Evolutionary conservation across 2,888 invertebrate species (phyloP).

Genomic region (Agrochola lychnidis): DNA sequence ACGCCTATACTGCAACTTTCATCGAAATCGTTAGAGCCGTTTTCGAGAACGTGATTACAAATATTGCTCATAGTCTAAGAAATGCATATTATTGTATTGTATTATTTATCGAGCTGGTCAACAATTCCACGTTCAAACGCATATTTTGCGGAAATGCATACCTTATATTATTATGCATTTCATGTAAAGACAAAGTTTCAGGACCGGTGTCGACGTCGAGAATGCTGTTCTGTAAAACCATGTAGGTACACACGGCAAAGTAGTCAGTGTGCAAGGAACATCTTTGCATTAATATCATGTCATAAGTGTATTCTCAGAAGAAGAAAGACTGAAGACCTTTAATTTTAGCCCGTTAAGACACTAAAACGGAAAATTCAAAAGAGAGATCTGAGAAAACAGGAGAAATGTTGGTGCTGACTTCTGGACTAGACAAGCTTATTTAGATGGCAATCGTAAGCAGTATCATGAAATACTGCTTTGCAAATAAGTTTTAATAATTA

Average conservation of each 20-base stretch:
- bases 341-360: background rate
- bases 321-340: background rate
- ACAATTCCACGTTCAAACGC: too few relatives aligned
- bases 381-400: background rate
- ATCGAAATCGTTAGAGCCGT: too few relatives aligned
- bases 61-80: too few relatives aligned
- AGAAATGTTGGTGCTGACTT: background rate
- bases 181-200: background rate
- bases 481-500: too few relatives aligned
- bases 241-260: background rate
- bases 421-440: background rate
- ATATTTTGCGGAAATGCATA: too few relatives aligned
- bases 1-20: too few relatives aligned
- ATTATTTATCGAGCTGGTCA: too few relatives aligned
- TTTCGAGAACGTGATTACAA: too few relatives aligned
- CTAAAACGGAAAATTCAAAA: background rate
- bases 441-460: background rate
- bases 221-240: constrained; percentile 3
- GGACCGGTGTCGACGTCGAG: too few relatives aligned
- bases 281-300: background rate
- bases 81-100: background rate
- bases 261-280: background rate
- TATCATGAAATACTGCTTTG: background rate
- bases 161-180: background rate
- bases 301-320: background rate